Percentiles rank a stretch among this genome's conserved stretches.
Evolutionary conservation across 2,113 vertebrate genomes (phyloP).

Genomic region (Hippocampus zosterae): DNA sequence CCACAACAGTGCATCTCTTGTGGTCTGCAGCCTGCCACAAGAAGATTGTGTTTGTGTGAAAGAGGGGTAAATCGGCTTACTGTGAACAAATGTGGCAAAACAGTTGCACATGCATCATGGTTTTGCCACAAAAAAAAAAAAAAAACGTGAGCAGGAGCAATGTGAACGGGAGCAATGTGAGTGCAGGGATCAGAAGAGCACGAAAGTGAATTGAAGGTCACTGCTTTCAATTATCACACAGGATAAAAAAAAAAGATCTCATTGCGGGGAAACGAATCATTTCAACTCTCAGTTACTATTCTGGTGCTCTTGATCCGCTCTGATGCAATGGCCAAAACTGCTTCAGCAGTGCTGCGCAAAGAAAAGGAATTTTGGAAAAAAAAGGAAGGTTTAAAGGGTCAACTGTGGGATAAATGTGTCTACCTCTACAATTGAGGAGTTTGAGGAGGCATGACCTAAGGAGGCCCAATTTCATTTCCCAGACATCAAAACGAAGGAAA

Average conservation of each 20-base stretch:
- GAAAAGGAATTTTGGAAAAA: neutral
- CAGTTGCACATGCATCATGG: slow-evolving; percentile 28
- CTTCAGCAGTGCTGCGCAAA: slow-evolving; percentile 32
- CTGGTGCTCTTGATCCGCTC: slow-evolving; percentile 56
- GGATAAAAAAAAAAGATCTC: slow-evolving; percentile 36
- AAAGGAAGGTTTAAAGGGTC: slow-evolving; percentile 32
- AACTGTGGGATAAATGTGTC: slow-evolving; percentile 41
- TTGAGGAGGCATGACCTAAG: too few species aligned
- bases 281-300: slow-evolving; percentile 52
- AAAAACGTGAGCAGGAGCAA: slow-evolving; percentile 30
- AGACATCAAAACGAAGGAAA: neutral
- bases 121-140: neutral
- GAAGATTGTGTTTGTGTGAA: slow-evolving; percentile 22
- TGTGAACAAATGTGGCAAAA: slow-evolving; percentile 32
- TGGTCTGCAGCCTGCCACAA: slow-evolving; percentile 22
- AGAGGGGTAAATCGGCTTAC: slow-evolving; percentile 38
- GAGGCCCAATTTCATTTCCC: neutral
- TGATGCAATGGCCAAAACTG: slow-evolving; percentile 49
- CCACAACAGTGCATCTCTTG: slow-evolving; percentile 23
- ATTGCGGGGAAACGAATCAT: slow-evolving; percentile 52
- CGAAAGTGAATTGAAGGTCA: slow-evolving; percentile 58
- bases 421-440: slow-evolving; percentile 14
- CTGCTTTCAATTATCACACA: slow-evolving; percentile 43
- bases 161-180: slow-evolving; percentile 22
- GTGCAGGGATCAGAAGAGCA: slow-evolving; percentile 42